Evolutionary conservation across 1,140 invertebrate genomes (phyloP).

Genomic region (Drosophila melanica): DNA sequence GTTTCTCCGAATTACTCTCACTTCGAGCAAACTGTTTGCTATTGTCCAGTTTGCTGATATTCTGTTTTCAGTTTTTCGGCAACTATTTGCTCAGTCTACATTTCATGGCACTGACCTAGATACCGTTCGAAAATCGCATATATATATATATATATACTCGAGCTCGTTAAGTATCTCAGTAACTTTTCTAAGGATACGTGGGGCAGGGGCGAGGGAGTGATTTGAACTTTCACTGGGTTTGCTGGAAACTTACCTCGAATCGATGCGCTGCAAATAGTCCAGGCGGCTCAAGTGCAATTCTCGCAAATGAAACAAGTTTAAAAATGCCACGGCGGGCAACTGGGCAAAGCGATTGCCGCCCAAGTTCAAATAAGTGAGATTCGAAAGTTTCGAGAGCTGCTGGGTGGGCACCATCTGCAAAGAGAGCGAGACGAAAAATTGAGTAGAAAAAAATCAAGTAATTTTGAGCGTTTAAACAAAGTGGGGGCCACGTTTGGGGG

Average conservation of each 20-base stretch:
- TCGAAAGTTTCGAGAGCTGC: constrained; percentile 89
- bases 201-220: no score
- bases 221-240: constrained; percentile 34
- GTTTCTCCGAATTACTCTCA: constrained; percentile 25
- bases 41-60: constrained; percentile 25
- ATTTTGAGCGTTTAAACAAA: constrained; percentile 59
- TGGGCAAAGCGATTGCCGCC: constrained; percentile 90
- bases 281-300: constrained; percentile 89
- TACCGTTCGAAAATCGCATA: constrained; percentile 9
- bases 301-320: constrained; percentile 91
- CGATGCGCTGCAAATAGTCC: constrained; percentile 87
- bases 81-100: constrained; percentile 35
- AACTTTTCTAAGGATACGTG: background rate
- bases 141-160: background rate
- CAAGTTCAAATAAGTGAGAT: constrained; percentile 89
- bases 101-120: constrained; percentile 43
- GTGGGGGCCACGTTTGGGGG: constrained; percentile 40
- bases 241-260: constrained; percentile 85
- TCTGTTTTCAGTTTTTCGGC: background rate
- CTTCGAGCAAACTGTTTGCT: constrained; percentile 31
- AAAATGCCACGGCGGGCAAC: constrained; percentile 90
- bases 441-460: constrained; percentile 24
- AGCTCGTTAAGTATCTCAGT: constrained; percentile 11
- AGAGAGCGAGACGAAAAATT: constrained; percentile 8
- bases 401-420: constrained; percentile 88